Conservation (phyloP, 1,140 invertebrate species). For the Drosophila bocki region DNA sequence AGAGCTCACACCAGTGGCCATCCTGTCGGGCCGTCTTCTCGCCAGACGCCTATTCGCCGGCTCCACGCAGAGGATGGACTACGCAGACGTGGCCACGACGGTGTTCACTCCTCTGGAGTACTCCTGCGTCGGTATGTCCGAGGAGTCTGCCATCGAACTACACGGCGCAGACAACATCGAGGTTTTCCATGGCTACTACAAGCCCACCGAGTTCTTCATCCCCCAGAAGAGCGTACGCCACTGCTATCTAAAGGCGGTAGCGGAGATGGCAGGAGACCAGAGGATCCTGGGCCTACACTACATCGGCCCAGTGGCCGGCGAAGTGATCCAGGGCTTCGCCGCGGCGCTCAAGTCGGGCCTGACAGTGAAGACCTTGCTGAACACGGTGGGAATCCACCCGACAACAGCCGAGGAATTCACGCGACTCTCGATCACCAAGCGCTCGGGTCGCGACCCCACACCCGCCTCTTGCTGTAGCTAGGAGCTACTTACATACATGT, state of each 20-base stretch:
- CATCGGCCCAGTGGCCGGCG: constrained; percentile 97
- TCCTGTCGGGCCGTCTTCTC: constrained; percentile 95
- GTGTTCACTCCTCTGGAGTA: constrained; percentile 99
- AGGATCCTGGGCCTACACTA: constrained; percentile 97
- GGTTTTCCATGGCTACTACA: constrained; percentile 97
- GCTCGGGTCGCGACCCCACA: constrained; percentile 92
- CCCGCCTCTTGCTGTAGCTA: constrained; percentile 95
- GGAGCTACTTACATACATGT: too few species aligned
- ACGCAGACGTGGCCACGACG: constrained; percentile 97
- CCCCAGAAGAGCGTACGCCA: constrained; percentile 91
- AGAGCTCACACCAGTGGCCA: constrained; percentile 98
- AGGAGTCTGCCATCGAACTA: constrained; percentile 92
- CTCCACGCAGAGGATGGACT: constrained; percentile 91
- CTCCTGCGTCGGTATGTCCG: constrained; percentile 95
- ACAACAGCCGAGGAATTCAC: constrained; percentile 97
- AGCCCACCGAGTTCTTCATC: constrained; percentile 97
- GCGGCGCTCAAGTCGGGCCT: constrained; percentile 93
- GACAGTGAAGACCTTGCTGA: constrained; percentile 95
- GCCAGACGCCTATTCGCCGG: constrained; percentile 90
- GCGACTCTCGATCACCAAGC: constrained; percentile 91
- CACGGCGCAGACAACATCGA: constrained; percentile 90
- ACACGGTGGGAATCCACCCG: constrained; percentile 98
- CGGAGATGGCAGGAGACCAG: constrained; percentile 89
- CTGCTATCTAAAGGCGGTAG: constrained; percentile 93
- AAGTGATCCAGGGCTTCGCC: constrained; percentile 98